A percentile compares a stretch with the other conserved stretches of the same genome.
These are phyloP conservation scores for Aphidius colemani DNA, from an alignment of 2,888 invertebrate species.

Conservation along the genomic window DNA sequence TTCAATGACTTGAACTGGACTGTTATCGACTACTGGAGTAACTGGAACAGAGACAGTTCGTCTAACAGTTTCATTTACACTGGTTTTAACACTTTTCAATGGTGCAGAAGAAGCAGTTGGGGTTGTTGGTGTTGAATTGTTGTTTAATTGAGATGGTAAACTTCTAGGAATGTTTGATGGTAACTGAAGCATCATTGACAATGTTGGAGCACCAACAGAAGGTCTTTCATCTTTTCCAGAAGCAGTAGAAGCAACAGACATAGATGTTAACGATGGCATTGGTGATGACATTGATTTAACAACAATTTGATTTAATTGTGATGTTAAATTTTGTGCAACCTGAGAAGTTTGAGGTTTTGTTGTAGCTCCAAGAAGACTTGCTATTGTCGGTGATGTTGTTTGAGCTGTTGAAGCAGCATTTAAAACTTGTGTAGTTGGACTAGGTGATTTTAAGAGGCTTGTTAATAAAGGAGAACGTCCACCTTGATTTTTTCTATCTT, in stretches of 20 bases:
- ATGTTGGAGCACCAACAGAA: conserved; percentile 73
- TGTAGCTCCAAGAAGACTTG: conserved; percentile 62
- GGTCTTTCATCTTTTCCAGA: conserved; percentile 60
- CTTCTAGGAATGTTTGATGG: conserved; percentile 57
- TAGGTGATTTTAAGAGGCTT: conserved; percentile 77
- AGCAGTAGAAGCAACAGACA: conserved; percentile 31
- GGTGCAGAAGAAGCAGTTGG: conserved; percentile 31
- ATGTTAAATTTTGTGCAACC: conserved; percentile 53
- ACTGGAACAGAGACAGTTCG: conserved; percentile 27
- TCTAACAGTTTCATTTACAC: conserved; percentile 25
- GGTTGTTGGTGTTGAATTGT: conserved; percentile 42
- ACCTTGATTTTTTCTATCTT: conserved; percentile 48
- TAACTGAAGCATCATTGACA: conserved; percentile 72
- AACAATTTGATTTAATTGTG: conserved; percentile 63
- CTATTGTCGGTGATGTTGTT: conserved; percentile 62
- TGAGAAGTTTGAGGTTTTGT: conserved; percentile 49
- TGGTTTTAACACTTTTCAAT: conserved; percentile 22
- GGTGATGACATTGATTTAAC: conserved; percentile 53
- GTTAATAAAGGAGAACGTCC: conserved; percentile 72
- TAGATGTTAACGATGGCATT: conserved; percentile 26
- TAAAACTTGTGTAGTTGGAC: conserved; percentile 60
- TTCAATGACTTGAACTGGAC: conserved; percentile 53
- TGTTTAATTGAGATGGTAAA: too few relatives aligned
- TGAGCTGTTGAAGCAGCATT: conserved; percentile 55
- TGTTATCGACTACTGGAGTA: conserved; percentile 42